A percentile compares a stretch with the other conserved stretches of the same genome.
phyloP scores from a whole-genome alignment of 2,113 vertebrate genomes.

The Pyrgilauda ruficollis region DNA sequence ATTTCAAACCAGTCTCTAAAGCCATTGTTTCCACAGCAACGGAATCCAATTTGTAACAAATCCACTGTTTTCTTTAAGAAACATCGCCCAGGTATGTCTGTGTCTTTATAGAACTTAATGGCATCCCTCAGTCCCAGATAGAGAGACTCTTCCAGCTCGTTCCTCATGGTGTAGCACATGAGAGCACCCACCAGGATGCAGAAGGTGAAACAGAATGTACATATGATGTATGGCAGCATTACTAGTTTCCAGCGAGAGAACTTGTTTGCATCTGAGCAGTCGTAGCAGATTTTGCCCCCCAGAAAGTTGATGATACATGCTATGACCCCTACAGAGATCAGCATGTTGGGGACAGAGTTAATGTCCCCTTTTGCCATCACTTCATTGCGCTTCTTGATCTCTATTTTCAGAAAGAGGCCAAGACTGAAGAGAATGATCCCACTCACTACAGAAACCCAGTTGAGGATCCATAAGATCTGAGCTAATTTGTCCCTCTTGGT shows the following conservation, averaged over 20 bases:
- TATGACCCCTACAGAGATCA: conserved; percentile 83
- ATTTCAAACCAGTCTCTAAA: conserved; percentile 89
- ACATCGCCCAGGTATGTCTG: conserved; percentile 85
- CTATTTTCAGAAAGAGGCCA: conserved; percentile 85
- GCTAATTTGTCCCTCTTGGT: conserved; percentile 83
- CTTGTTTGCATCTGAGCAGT: conserved; percentile 83
- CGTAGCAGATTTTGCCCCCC: conserved; percentile 88
- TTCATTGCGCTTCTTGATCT: conserved; percentile 82
- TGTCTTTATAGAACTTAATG: conserved; percentile 86
- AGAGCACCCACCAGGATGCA: conserved; percentile 83
- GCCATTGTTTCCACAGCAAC: conserved; percentile 85
- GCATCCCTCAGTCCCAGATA: conserved; percentile 79
- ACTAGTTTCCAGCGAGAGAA: conserved; percentile 85
- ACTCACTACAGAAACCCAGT: conserved; percentile 85
- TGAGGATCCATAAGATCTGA: conserved; percentile 87
- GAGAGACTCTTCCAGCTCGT: conserved; percentile 82
- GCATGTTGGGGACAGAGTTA: conserved; percentile 83
- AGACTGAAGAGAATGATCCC: conserved; percentile 83
- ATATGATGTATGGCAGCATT: conserved; percentile 86
- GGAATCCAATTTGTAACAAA: conserved; percentile 83
- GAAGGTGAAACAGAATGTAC: conserved; percentile 87
- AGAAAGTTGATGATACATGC: conserved; percentile 87
- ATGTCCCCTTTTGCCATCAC: conserved; percentile 80
- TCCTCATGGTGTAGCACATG: conserved; percentile 85
- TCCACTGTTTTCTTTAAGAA: conserved; percentile 86